These are phyloP conservation scores for Salminus brasiliensis DNA, from an alignment of 2,113 vertebrate species.

Conservation along the genomic window DNA sequence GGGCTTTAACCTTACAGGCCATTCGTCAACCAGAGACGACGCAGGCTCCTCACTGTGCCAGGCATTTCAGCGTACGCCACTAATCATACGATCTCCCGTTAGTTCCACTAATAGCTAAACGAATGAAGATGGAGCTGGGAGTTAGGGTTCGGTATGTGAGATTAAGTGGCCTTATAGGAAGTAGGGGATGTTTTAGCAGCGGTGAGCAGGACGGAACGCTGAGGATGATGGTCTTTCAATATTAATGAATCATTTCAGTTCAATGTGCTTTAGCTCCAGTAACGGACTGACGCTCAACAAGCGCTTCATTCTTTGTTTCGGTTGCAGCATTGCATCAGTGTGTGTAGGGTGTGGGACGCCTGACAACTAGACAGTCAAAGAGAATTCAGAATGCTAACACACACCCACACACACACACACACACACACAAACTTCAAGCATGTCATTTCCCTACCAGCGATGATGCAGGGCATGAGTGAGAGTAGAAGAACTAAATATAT, in stretches of 20 bases:
- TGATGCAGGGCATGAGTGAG: background rate
- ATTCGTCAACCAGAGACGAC: slow-evolving; percentile 24
- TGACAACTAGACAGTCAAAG: slow-evolving; percentile 30
- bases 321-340: background rate
- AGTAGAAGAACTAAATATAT: background rate
- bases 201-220: no score
- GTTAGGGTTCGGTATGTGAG: background rate
- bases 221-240: background rate
- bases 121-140: slow-evolving; percentile 17
- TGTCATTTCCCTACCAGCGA: background rate
- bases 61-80: slow-evolving; percentile 24
- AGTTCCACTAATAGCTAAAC: slow-evolving; percentile 17
- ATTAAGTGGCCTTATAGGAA: background rate
- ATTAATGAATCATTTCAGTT: background rate
- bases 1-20: slow-evolving; percentile 8
- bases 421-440: slow-evolving; percentile 34
- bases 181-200: background rate
- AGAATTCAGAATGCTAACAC: slow-evolving; percentile 26
- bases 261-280: background rate
- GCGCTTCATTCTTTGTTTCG: background rate
- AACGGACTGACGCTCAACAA: background rate
- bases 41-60: slow-evolving; percentile 8
- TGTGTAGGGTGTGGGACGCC: background rate
- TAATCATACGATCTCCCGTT: slow-evolving; percentile 33
- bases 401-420: no score